phyloP scores from a whole-genome alignment of 35 echinoderm and acorn worm genomes.

The Stichopus chloronotus region DNA sequence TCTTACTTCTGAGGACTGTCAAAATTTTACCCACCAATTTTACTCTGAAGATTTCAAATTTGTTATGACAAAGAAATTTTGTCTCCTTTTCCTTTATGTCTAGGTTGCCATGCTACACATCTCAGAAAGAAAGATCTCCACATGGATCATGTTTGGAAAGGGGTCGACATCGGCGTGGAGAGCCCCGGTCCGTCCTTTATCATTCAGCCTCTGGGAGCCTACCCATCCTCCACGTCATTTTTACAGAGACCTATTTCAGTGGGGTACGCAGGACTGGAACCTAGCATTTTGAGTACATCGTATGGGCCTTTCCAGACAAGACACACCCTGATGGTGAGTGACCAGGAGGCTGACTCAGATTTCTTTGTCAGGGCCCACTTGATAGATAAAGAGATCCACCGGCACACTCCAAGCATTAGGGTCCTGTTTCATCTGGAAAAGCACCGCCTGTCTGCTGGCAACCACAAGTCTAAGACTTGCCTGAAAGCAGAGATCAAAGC shows the following conservation, averaged over 20 bases:
- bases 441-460: background rate
- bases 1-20: too few relatives aligned
- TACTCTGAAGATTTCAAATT: too few relatives aligned
- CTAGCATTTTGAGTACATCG: conserved; percentile 22
- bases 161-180: conserved; percentile 24
- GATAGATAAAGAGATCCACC: conserved; percentile 7
- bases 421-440: conserved; percentile 54
- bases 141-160: conserved; percentile 44
- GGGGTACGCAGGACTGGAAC: conserved; percentile 23
- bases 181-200: conserved; percentile 30
- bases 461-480: conserved; percentile 15
- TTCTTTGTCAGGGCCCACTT: conserved; percentile 22
- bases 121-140: background rate
- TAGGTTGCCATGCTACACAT: conserved; percentile 38
- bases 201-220: background rate
- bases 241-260: conserved; percentile 35
- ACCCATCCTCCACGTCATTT: conserved; percentile 4
- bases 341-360: background rate
- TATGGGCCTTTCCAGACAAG: conserved; percentile 42
- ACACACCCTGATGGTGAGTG: background rate
- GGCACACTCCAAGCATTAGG: conserved; percentile 25
- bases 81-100: background rate
- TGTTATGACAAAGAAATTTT: too few relatives aligned
- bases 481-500: conserved; percentile 7
- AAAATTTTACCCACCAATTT: too few relatives aligned